Conservation (phyloP, 1,140 invertebrate genomes). For the Drosophila parabipectinata region DNA sequence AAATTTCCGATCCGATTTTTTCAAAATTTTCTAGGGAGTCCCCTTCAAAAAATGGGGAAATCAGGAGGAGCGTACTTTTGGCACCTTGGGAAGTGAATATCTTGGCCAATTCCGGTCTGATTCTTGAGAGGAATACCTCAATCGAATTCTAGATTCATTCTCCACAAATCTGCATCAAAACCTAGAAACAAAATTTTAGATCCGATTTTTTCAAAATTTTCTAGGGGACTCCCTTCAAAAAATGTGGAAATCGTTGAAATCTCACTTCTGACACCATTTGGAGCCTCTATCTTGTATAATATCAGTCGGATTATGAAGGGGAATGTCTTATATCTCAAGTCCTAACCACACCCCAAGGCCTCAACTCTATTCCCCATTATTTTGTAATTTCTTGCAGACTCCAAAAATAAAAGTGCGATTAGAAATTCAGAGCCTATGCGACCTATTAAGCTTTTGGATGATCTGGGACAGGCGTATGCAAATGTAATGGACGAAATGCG, state of each 20-base stretch:
- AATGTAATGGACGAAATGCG: slow-evolving; percentile 11
- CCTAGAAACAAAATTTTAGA: not conserved
- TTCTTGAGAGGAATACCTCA: not conserved
- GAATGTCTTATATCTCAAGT: not conserved
- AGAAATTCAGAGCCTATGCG: not conserved
- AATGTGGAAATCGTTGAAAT: too few relatives aligned
- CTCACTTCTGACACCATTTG: too few relatives aligned
- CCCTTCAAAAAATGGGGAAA: not conserved
- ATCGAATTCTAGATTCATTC: not conserved
- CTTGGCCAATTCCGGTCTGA: not conserved
- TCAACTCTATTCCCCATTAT: not conserved
- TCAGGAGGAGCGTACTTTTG: not conserved
- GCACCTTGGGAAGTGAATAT: not conserved
- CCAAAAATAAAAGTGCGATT: not conserved
- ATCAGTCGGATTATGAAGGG: not conserved
- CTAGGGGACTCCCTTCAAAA: too few relatives aligned
- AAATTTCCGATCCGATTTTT: too few relatives aligned
- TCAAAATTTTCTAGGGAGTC: too few relatives aligned
- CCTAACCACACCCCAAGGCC: not conserved
- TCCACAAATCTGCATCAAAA: not conserved
- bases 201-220: too few relatives aligned
- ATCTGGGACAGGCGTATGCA: slow-evolving; percentile 17
- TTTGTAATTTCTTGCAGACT: not conserved
- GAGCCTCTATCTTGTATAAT: not conserved
- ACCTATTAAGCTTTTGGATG: not conserved